These are phyloP conservation scores for Chondrilla cf. caribensis DNA, from an alignment of 37 sponge, comb jelly and placozoan genomes.

Conservation along the genomic window DNA sequence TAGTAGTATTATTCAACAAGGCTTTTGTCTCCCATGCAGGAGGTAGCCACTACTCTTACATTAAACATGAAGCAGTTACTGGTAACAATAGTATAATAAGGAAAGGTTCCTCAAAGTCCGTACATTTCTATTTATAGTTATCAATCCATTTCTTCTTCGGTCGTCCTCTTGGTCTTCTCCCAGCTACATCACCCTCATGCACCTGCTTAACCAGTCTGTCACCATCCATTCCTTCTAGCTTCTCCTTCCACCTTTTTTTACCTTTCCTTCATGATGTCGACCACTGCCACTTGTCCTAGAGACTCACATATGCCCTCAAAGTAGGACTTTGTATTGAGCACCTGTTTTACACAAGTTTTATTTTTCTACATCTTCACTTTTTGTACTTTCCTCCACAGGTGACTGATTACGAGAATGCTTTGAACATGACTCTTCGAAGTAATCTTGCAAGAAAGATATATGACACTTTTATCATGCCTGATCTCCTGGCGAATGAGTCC, in stretches of 20 bases:
- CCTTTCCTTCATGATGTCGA: not conserved
- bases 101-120: not conserved
- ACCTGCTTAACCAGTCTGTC: not conserved
- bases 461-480: constrained; percentile 79
- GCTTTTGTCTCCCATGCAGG: constrained; percentile 8
- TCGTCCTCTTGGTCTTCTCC: not conserved
- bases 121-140: not conserved
- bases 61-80: too few relatives aligned
- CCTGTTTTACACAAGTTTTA: too few relatives aligned
- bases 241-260: constrained; percentile 1
- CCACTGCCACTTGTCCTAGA: constrained; percentile 4
- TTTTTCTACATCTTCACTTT: not conserved
- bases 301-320: not conserved
- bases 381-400: constrained; percentile 35
- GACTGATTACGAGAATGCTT: constrained; percentile 57
- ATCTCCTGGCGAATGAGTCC: constrained; percentile 64
- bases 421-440: constrained; percentile 33
- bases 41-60: not conserved
- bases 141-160: not conserved
- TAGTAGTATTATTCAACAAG: not conserved
- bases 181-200: not conserved
- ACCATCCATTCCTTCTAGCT: constrained; percentile 3
- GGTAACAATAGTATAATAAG: too few relatives aligned
- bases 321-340: too few relatives aligned
- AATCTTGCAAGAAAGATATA: constrained; percentile 71